Conservation (phyloP, 2,113 vertebrate genomes). For the Cyrtonyx montezumae region DNA sequence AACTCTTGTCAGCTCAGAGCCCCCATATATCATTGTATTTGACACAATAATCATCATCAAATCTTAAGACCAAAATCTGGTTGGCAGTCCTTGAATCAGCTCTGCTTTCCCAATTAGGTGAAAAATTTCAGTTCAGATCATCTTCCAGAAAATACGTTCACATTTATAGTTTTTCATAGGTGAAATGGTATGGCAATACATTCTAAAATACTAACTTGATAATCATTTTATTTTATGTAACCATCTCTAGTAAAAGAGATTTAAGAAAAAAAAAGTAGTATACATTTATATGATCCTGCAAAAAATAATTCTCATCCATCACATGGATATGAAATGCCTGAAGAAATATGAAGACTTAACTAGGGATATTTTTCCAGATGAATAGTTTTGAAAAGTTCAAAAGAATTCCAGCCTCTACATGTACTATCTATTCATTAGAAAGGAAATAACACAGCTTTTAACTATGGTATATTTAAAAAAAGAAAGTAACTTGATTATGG, state of each 20-base stretch:
- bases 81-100: constrained; percentile 71
- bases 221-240: constrained; percentile 44
- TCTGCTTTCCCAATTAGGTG: constrained; percentile 76
- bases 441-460: neutral
- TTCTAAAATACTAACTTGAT: constrained; percentile 44
- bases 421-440: neutral
- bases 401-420: neutral
- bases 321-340: neutral
- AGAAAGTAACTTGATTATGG: neutral
- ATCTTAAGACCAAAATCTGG: constrained; percentile 73
- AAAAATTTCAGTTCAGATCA: constrained; percentile 70
- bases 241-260: neutral
- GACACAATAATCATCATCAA: constrained; percentile 78
- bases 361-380: neutral
- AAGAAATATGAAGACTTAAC: neutral
- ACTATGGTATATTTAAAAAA: neutral
- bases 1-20: constrained; percentile 61
- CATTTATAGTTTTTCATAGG: constrained; percentile 59
- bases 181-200: constrained; percentile 21
- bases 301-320: neutral
- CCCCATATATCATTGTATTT: constrained; percentile 75
- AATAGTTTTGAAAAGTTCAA: neutral
- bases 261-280: neutral
- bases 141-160: constrained; percentile 62
- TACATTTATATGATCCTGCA: neutral